These are phyloP conservation scores for Homarus gammarus DNA, from an alignment of 2,888 invertebrate genomes.

Conservation along the genomic window DNA sequence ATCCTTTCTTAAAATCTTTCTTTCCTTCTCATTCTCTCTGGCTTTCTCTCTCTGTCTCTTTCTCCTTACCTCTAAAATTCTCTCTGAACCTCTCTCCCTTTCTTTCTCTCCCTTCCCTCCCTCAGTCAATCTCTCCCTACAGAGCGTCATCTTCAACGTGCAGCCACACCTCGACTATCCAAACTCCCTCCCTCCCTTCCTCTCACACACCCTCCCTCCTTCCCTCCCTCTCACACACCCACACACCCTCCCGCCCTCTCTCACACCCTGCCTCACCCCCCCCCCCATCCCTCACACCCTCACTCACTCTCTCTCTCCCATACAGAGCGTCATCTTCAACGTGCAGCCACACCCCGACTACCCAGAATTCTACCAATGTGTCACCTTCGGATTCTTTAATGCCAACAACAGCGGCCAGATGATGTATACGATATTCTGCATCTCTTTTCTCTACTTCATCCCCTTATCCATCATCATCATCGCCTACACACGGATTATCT, in stretches of 20 bases:
- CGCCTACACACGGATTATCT: conserved; percentile 56
- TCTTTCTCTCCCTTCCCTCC: too few relatives aligned
- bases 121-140: too few relatives aligned
- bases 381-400: conserved; percentile 87
- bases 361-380: conserved; percentile 86
- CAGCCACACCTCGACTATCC: conserved; percentile 84
- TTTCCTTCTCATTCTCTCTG: too few relatives aligned
- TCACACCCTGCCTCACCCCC: too few relatives aligned
- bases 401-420: conserved; percentile 52
- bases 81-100: neutral
- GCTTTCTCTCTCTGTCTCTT: neutral
- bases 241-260: neutral
- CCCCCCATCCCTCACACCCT: too few relatives aligned
- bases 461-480: conserved; percentile 63
- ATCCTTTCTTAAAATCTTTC: too few relatives aligned
- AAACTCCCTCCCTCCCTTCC: conserved; percentile 83
- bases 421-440: conserved; percentile 68
- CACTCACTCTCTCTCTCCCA: too few relatives aligned
- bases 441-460: conserved; percentile 64
- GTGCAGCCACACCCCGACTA: conserved; percentile 84
- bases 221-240: too few relatives aligned
- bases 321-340: conserved; percentile 87
- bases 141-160: conserved; percentile 88
- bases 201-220: neutral
- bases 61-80: neutral